These are phyloP conservation scores for Mormyrops attenuatus DNA, from an alignment of 2,797 vertebrate genomes.

Conservation along the genomic window DNA sequence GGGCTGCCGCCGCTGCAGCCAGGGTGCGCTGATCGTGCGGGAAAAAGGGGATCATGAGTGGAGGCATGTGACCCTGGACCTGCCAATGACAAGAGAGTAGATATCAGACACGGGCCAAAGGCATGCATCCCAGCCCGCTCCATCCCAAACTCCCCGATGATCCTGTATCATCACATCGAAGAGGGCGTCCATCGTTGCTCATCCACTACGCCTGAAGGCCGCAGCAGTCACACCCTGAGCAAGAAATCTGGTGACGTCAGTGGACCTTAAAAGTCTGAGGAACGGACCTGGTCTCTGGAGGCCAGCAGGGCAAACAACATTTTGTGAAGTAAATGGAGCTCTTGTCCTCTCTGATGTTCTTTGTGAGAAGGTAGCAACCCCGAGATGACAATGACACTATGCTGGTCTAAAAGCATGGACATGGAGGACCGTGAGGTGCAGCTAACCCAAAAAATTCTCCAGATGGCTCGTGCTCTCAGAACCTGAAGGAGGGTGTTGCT, in stretches of 20 bases:
- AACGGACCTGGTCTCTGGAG: neutral
- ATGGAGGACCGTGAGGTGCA: neutral
- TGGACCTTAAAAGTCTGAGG: conserved; percentile 1
- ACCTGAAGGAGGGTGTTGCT: neutral
- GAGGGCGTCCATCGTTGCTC: conserved; percentile 45
- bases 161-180: conserved; percentile 71
- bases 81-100: conserved; percentile 79
- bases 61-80: conserved; percentile 97
- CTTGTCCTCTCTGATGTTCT: too few relatives aligned
- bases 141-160: conserved; percentile 48
- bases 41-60: conserved; percentile 96
- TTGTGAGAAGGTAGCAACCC: conserved; percentile 45
- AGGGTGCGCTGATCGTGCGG: conserved; percentile 93
- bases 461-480: neutral
- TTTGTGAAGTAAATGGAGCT: neutral
- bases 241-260: neutral
- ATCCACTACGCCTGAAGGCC: neutral
- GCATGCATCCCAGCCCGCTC: conserved; percentile 48
- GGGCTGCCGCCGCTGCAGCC: conserved; percentile 86
- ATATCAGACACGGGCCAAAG: conserved; percentile 87
- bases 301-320: neutral
- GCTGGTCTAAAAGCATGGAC: neutral
- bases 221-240: neutral
- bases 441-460: neutral
- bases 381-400: conserved; percentile 27